phyloP scores from a whole-genome alignment of 2,113 vertebrate species.

The Pygoscelis adeliae region DNA sequence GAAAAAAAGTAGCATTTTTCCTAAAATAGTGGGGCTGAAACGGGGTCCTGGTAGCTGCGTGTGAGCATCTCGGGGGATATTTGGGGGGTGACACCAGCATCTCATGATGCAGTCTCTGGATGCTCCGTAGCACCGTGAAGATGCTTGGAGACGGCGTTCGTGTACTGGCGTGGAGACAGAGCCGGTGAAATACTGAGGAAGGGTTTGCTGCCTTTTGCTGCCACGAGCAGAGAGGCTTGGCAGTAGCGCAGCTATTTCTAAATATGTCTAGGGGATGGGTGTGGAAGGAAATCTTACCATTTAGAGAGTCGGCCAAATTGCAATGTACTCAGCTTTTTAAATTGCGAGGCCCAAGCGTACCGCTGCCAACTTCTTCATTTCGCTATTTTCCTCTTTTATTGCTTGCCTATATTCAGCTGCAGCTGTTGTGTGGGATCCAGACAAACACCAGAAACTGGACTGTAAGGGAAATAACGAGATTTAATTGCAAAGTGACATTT shows the following conservation, averaged over 20 bases:
- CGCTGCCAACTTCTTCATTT: neutral
- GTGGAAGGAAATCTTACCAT: conserved; percentile 67
- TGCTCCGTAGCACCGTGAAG: neutral
- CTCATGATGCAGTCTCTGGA: rapidly evolving
- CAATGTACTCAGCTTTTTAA: conserved; percentile 22
- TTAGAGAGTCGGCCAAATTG: conserved; percentile 24
- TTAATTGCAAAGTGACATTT: neutral
- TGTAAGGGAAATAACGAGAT: neutral
- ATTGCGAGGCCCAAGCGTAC: neutral
- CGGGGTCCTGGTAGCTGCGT: neutral
- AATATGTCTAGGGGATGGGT: conserved; percentile 63
- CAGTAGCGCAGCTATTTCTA: conserved; percentile 40
- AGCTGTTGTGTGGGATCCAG: neutral
- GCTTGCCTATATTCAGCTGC: neutral
- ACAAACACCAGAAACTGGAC: neutral
- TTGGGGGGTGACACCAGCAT: neutral
- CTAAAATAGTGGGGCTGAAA: neutral
- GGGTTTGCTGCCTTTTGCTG: neutral
- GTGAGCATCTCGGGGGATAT: neutral
- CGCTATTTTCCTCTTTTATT: neutral
- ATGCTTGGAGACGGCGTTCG: rapidly evolving
- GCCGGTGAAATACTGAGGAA: rapidly evolving
- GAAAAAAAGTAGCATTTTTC: neutral
- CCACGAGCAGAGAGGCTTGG: conserved; percentile 34
- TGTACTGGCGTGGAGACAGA: rapidly evolving